Conservation (phyloP, 2,888 invertebrate genomes). For the Morinoia aosen region DNA sequence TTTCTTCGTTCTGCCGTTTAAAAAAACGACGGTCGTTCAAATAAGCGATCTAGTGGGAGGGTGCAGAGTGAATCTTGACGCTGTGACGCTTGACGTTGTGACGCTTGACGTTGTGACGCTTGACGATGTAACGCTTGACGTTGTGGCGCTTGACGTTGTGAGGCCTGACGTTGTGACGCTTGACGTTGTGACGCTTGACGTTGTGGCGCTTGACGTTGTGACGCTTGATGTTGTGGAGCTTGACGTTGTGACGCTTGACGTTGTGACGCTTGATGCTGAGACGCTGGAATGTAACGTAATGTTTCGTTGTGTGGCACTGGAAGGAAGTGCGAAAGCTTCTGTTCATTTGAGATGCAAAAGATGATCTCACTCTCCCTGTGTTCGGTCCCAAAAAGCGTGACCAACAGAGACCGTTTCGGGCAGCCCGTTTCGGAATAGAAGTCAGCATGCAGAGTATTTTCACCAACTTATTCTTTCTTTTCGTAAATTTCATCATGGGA, state of each 20-base stretch:
- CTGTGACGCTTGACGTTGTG: not conserved
- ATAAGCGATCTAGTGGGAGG: not conserved
- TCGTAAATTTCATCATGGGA: no score
- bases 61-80: not conserved
- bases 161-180: not conserved
- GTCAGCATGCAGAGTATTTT: not conserved
- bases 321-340: not conserved
- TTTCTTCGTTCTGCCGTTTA: not conserved
- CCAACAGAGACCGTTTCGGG: not conserved
- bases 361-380: not conserved
- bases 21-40: not conserved
- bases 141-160: not conserved
- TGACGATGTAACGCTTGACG: not conserved
- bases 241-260: not conserved
- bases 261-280: not conserved
- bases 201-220: not conserved
- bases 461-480: not conserved
- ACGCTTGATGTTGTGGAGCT: not conserved
- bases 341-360: slow-evolving; percentile 13
- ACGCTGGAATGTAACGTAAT: not conserved
- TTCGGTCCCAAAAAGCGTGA: not conserved
- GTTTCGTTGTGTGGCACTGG: not conserved
- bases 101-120: not conserved
- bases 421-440: not conserved
- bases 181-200: not conserved